Evolutionary conservation across 2,797 vertebrate genomes (phyloP).

Genomic region (Myiotriccus ornatus): DNA sequence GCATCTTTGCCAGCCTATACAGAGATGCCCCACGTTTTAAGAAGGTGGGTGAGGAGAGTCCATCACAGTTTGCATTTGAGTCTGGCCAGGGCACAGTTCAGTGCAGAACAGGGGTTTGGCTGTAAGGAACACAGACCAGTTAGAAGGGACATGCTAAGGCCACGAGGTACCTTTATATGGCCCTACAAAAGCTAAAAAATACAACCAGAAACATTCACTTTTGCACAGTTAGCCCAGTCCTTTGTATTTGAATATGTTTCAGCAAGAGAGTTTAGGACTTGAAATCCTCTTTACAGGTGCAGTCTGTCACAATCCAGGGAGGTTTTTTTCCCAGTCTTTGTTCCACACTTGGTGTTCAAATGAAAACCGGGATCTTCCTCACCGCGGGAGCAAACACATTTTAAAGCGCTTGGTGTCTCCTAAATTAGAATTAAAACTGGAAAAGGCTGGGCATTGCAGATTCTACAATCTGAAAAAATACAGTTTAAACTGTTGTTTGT

Average conservation of each 20-base stretch:
- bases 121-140: neutral
- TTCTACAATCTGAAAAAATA: neutral
- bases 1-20: neutral
- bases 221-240: neutral
- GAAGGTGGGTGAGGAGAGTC: neutral
- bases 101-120: neutral
- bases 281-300: neutral
- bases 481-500: neutral
- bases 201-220: neutral
- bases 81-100: neutral
- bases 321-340: neutral
- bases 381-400: neutral
- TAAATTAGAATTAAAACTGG: neutral
- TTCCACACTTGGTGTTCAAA: neutral
- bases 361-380: neutral
- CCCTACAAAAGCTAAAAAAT: neutral
- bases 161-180: neutral
- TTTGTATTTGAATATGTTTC: neutral
- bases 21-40: neutral
- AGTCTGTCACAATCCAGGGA: accelerated
- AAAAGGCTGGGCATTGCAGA: neutral
- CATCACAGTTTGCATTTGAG: neutral
- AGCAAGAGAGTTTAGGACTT: neutral
- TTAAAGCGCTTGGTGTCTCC: neutral
- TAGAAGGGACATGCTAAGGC: neutral